Base-by-base conservation (phyloP, 2,113 vertebrate species). In the Campylorhamphus procurvoides region DNA sequence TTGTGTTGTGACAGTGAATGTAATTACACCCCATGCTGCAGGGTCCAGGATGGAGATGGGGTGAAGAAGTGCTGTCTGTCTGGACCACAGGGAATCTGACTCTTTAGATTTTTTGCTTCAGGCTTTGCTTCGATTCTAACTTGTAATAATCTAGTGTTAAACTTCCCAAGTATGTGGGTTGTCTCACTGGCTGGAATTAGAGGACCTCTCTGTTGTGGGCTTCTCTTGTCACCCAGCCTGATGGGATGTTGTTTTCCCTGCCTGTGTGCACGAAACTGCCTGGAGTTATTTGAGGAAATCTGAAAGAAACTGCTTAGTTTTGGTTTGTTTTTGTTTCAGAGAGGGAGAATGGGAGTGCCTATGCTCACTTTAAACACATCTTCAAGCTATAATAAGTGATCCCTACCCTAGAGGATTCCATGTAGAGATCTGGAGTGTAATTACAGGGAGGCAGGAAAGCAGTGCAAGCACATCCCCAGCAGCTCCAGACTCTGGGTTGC, bases 351-450 rank as follows among this genome's bases (percentile, higher is more conserved):
- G 3, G 15, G 11, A 10, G 14, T 87, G 78, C 76, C 90, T 94
- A 18, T 91, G 49, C 69, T 95, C 91, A 85, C 79, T 53, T 90
- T 90, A 93, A 84, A 71, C 42, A 46, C 76, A 68, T 92, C 85
- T 89, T 87, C 55, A 49, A 90, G 89, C 84, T 90, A 50, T 68
- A 88, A 81, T 84, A 52, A 69, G 29, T 24, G 64, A 49, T 90
- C 75, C 35, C 72, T 60, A 29, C 53, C 76, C 55, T 67, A 23
- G 88, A 75, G 56, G 59, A 46, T 84, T 59, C 29, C 53, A 9
- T 4, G 2, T 73, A 55, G 56, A 52, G 81, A 31, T 56, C 39
- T 49, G 77, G 93, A 62, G 28, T 79, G n/a, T 89, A 80, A 81
- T 89, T 93, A 52, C 39, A 72, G 55, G 74, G 76, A 42, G 76